Base-by-base conservation (phyloP, 2,113 vertebrate genomes). In the Myxocyprinus asiaticus region DNA sequence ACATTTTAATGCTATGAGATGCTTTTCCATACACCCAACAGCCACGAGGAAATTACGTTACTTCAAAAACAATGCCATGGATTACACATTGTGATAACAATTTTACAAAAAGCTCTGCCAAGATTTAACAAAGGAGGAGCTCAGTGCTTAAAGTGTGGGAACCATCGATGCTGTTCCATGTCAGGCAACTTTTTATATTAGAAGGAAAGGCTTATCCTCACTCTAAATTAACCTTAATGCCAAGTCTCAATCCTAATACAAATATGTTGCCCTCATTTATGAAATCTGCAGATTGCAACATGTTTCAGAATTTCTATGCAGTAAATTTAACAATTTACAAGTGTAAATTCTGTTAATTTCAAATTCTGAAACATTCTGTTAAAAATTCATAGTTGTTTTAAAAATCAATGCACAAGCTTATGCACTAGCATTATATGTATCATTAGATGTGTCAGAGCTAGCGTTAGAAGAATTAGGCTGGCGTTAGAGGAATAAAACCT, bases 401-500 rank as follows among this genome's bases (percentile, higher is more conserved):
- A 33, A 33, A 33, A 33, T 33, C 22, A 33, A 33, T 33, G 22
- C 22, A 33, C 22, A 33, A 33, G 22, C 22, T 33, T 33, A 73
- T 47, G n/a, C 56, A 59, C 42, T 22, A 55, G 17, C 9, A 58
- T 47, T 42, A 33, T 48, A 11, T 81, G 70, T 58, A 58, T 33
- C 22, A 33, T 33, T 33, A 33, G 22, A 33, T 33, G 22, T 1
- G 22, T 33, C 22, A 33, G 22, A 33, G 22, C 22, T 33, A n/a
- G 22, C 22, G 22, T 33, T 33, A 11, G 79, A 85, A 76, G 76
- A 87, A 86, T 86, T n/a, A n/a, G n/a, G n/a, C n/a, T n/a, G n/a
- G n/a, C n/a, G n/a, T n/a, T 14, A 11, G 79, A 85, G 78, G 76
- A 87, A 86, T 86, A 77, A 58, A 63, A 63, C 74, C 84, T 88